Conservation (phyloP, 2,888 invertebrate species). For the Torymus aiolomorphi region DNA sequence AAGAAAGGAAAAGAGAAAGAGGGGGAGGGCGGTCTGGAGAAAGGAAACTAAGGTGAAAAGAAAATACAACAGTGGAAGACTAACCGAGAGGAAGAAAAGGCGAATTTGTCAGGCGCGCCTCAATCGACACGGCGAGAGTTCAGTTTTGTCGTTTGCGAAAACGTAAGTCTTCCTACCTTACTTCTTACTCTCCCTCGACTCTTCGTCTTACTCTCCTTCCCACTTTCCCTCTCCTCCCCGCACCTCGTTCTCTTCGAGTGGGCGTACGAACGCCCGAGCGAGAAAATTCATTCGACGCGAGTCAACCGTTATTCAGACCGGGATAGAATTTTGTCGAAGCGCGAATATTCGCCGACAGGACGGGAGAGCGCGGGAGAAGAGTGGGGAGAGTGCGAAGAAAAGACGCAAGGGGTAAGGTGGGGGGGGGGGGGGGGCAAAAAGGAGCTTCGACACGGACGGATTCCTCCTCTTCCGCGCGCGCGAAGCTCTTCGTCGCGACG, state of each 20-base stretch:
- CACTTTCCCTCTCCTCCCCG: neutral
- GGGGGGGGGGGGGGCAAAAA: neutral
- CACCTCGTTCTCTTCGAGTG: neutral
- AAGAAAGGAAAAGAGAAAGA: slow-evolving; percentile 16
- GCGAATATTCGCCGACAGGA: slow-evolving; percentile 57
- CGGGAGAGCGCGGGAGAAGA: neutral
- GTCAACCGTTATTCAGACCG: slow-evolving; percentile 62
- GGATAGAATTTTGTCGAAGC: slow-evolving; percentile 62
- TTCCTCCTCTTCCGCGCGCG: neutral
- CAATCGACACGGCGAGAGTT: slow-evolving; percentile 49
- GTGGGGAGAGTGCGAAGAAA: neutral
- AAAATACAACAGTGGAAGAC: slow-evolving; percentile 32
- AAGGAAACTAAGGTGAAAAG: neutral
- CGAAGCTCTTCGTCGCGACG: slow-evolving; percentile 23
- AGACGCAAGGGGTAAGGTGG: neutral
- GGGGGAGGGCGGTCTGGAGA: neutral
- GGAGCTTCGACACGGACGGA: neutral
- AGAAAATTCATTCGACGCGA: slow-evolving; percentile 60
- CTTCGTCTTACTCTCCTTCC: slow-evolving; percentile 20
- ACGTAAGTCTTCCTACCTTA: slow-evolving; percentile 51
- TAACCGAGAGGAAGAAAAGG: slow-evolving; percentile 53
- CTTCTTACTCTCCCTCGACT: slow-evolving; percentile 23
- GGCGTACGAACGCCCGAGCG: slow-evolving; percentile 37
- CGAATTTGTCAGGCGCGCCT: slow-evolving; percentile 48
- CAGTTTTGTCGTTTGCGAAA: slow-evolving; percentile 53